Conservation (phyloP, 2,113 vertebrate genomes). For the Manacus vitellinus region DNA sequence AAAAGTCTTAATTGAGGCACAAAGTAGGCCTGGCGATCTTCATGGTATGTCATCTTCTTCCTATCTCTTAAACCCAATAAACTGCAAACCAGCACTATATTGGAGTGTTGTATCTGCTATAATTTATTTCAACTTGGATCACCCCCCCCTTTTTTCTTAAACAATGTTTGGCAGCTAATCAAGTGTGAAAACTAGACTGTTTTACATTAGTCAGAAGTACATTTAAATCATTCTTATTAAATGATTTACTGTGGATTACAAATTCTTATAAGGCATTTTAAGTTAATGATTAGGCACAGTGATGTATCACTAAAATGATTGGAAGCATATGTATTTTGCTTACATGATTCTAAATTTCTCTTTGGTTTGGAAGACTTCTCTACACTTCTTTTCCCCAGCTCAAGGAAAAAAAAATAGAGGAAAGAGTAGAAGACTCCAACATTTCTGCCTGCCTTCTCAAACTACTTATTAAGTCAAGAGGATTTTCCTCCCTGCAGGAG, state of each 20-base stretch:
- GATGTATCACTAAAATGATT: slow-evolving; percentile 74
- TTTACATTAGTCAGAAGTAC: slow-evolving; percentile 76
- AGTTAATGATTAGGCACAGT: slow-evolving; percentile 75
- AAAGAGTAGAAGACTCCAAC: background rate
- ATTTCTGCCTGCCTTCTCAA: background rate
- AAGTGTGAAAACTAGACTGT: slow-evolving; percentile 73
- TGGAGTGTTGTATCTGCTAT: slow-evolving; percentile 65
- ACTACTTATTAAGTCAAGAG: background rate
- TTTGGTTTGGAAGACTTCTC: slow-evolving; percentile 33
- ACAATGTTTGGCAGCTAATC: slow-evolving; percentile 69
- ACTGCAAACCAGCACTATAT: slow-evolving; percentile 59
- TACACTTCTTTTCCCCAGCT: background rate
- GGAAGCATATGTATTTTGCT: slow-evolving; percentile 64
- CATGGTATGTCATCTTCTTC: slow-evolving; percentile 42
- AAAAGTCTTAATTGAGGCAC: background rate
- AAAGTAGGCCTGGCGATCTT: slow-evolving; percentile 21
- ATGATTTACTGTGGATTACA: slow-evolving; percentile 76
- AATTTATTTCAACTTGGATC: slow-evolving; percentile 76
- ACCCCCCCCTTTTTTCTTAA: slow-evolving; percentile 1
- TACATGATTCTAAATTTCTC: slow-evolving; percentile 28
- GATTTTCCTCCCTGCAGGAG: background rate
- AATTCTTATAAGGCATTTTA: slow-evolving; percentile 75
- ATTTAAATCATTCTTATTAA: slow-evolving; percentile 75
- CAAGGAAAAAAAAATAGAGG: background rate
- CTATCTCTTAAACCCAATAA: slow-evolving; percentile 63